phyloP scores from a whole-genome alignment of 2,888 invertebrate species.

The Tortricodes alternella region DNA sequence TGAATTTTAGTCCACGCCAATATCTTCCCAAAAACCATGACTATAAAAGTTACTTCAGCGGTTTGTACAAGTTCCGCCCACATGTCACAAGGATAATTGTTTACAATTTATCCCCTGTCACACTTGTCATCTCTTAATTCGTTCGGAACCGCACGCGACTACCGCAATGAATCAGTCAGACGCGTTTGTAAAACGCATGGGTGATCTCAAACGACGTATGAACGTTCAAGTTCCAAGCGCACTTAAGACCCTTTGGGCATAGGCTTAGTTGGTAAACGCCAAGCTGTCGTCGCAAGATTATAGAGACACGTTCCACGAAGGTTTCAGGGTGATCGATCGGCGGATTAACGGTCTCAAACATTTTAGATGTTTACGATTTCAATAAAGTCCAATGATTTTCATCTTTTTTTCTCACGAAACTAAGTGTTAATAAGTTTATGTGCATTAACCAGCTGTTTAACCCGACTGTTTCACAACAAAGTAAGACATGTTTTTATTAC shows the following conservation, averaged over 20 bases:
- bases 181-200: constrained; percentile 16
- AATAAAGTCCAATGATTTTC: background rate
- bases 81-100: constrained; percentile 61
- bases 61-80: constrained; percentile 44
- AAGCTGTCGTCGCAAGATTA: constrained; percentile 67
- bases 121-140: constrained; percentile 73
- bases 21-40: constrained; percentile 1
- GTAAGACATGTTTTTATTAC: too few relatives aligned
- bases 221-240: constrained; percentile 23
- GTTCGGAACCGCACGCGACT: constrained; percentile 43
- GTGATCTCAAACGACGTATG: background rate
- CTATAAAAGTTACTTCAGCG: constrained; percentile 18
- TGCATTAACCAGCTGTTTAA: too few relatives aligned
- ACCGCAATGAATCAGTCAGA: constrained; percentile 44
- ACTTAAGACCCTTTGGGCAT: constrained; percentile 42
- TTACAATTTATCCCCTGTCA: constrained; percentile 72
- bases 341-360: constrained; percentile 46
- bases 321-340: constrained; percentile 57
- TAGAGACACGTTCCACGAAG: constrained; percentile 71
- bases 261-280: constrained; percentile 43
- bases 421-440: background rate
- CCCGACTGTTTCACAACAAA: too few relatives aligned
- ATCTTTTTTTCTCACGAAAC: background rate
- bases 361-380: constrained; percentile 8
- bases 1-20: too few relatives aligned